Evolutionary conservation across 1,140 invertebrate genomes (phyloP).

Genomic region (Idris sp.): DNA sequence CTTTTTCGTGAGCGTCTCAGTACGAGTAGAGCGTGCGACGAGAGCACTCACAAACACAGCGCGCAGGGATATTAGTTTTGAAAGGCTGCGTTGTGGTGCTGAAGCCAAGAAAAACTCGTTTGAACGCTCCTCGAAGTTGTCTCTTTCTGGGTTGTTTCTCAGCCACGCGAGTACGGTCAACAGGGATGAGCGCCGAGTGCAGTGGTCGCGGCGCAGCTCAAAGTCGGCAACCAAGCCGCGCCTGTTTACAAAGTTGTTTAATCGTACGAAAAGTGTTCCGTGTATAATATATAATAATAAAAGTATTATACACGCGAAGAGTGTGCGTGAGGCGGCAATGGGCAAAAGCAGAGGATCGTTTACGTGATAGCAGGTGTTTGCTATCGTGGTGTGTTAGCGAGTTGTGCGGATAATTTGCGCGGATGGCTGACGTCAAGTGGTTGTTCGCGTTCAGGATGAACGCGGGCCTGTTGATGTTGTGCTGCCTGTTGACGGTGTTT

Average conservation of each 20-base stretch:
- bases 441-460: slow-evolving; percentile 49
- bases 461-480: slow-evolving; percentile 53
- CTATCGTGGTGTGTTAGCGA: no score
- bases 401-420: no score
- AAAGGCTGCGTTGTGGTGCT: neutral
- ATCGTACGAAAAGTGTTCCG: no score
- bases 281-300: no score
- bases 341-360: no score
- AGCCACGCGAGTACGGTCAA: slow-evolving; percentile 20
- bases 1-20: slow-evolving; percentile 62
- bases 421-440: slow-evolving; percentile 66
- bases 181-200: slow-evolving; percentile 36
- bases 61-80: no score
- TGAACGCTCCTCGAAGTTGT: slow-evolving; percentile 22
- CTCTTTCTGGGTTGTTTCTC: no score
- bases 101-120: neutral
- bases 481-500: slow-evolving; percentile 40
- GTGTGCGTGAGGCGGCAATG: no score
- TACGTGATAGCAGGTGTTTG: no score
- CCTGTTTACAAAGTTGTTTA: no score
- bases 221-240: no score
- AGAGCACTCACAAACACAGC: slow-evolving; percentile 48
- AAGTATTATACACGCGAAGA: no score
- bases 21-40: slow-evolving; percentile 68
- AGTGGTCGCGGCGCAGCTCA: slow-evolving; percentile 12